Base-by-base conservation (phyloP, 2,113 vertebrate genomes). In the Heterocephalus glaber region DNA sequence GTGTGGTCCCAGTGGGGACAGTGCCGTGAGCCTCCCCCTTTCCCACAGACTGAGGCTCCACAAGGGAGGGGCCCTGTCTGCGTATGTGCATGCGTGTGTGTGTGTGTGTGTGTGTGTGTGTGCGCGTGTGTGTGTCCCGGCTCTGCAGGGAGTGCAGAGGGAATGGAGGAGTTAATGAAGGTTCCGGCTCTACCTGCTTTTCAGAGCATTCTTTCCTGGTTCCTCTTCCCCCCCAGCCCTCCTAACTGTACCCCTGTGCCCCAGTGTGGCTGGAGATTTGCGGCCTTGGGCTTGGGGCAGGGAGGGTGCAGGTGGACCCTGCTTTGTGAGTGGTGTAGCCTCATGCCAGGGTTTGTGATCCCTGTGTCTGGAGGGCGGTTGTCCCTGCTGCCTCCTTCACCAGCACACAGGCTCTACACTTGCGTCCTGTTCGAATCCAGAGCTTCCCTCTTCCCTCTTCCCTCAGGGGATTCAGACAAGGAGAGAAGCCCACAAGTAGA, bases 151-250 rank as follows among this genome's bases (percentile, higher is more conserved):
- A 54, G 58, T 77, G 77, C 68, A 80, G 82, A 63, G 47, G 28
- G 19, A 30, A 22, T 0, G 1, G 44, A 17, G 2, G 68, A 35
- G 14, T 7, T 20, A 19, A 9, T 0, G 0, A 49, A 4, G 20
- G 38, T 12, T 3, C 16, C 19, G 26, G 14, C 60, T 79, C 58
- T 17, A 26, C 47, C 49, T 28, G 2, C 26, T 35, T 26, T 11
- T 47, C 72, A 24, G 30, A n/a, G 24, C 14, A n/a, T 60, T 19
- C 24, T 38, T 20, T 49, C 38, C 44, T 44, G 70, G 70, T 24
- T 44, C 12, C 24, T 74, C 24, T 26, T 74, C 22, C 41, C 28
- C 22, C 28, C 65, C 30, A 35, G 14, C 65, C 92, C 28, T 33
- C 7, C 20, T 11, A 5, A 44, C 60, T 35, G 8, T 44, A 16